Evolutionary conservation across 1,140 invertebrate species (phyloP).

Genomic region (Saxidomus purpurata): DNA sequence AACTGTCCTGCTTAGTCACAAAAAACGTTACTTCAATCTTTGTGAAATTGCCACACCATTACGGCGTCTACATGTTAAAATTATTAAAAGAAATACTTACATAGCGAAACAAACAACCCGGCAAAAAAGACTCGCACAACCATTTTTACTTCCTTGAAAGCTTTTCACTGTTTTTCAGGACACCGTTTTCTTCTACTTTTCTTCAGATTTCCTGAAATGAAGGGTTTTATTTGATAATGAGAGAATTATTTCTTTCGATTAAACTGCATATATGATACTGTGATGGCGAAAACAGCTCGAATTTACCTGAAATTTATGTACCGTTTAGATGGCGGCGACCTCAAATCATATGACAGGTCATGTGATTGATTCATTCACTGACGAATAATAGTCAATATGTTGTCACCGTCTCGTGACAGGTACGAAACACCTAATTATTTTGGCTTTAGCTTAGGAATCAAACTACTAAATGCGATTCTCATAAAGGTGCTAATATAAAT

Average conservation of each 20-base stretch:
- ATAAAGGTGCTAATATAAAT: too few species aligned
- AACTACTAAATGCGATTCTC: too few species aligned
- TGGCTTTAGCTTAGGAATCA: too few species aligned
- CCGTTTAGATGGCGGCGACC: conserved; percentile 33
- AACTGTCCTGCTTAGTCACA: too few species aligned
- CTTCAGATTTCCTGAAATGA: neutral
- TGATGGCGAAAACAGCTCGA: too few species aligned
- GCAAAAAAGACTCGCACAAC: conserved; percentile 13
- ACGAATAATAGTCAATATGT: neutral
- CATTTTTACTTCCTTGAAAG: conserved; percentile 31
- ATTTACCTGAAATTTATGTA: neutral
- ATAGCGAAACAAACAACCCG: neutral
- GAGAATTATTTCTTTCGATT: too few species aligned
- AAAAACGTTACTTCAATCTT: too few species aligned
- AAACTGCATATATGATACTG: too few species aligned
- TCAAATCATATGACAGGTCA: conserved; percentile 64
- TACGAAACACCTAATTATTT: neutral
- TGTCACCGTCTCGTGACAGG: neutral
- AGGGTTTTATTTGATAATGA: neutral
- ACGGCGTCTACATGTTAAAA: too few species aligned
- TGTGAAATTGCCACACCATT: too few species aligned
- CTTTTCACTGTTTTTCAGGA: neutral
- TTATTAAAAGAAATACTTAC: too few species aligned
- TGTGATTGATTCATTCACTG: neutral
- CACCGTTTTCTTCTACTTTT: neutral